Percentiles rank a stretch among this genome's conserved stretches.
Conservation (phyloP, 1,140 invertebrate species). For the Limonius californicus region DNA sequence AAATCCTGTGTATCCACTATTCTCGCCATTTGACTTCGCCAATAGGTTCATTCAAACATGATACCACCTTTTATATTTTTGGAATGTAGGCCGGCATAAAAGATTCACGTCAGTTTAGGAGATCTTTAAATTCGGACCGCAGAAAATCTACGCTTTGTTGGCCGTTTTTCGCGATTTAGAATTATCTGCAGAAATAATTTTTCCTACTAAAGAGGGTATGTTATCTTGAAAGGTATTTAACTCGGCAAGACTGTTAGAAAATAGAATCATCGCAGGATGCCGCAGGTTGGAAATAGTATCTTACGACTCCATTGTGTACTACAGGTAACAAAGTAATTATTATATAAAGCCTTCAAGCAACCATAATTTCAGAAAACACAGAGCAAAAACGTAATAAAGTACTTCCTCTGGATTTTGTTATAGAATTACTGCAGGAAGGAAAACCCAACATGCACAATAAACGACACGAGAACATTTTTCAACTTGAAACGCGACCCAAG, state of each 20-base stretch:
- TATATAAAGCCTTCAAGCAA: slow-evolving; percentile 5
- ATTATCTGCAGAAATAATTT: too few relatives aligned
- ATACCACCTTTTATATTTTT: slow-evolving; percentile 1
- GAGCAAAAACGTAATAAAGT: slow-evolving; percentile 11
- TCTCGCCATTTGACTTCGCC: slow-evolving; percentile 6
- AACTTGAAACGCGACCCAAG: slow-evolving; percentile 28
- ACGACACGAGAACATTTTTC: slow-evolving; percentile 29
- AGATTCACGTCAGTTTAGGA: not conserved
- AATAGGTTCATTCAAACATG: slow-evolving; percentile 13
- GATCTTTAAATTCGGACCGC: not conserved
- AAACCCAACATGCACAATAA: slow-evolving; percentile 27
- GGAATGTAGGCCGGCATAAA: not conserved
- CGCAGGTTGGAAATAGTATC: not conserved
- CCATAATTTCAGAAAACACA: slow-evolving; percentile 10
- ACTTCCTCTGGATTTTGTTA: slow-evolving; percentile 14
- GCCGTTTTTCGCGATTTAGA: not conserved
- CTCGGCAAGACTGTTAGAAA: not conserved
- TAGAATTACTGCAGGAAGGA: slow-evolving; percentile 19
- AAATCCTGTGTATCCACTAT: slow-evolving; percentile 13
- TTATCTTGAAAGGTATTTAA: not conserved
- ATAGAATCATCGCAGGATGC: not conserved
- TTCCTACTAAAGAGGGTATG: too few relatives aligned
- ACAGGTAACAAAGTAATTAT: slow-evolving; percentile 15
- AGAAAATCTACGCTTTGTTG: not conserved
- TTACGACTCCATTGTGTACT: not conserved